Base-by-base conservation (phyloP, 2,888 invertebrate genomes). In the Apantesis nais region DNA sequence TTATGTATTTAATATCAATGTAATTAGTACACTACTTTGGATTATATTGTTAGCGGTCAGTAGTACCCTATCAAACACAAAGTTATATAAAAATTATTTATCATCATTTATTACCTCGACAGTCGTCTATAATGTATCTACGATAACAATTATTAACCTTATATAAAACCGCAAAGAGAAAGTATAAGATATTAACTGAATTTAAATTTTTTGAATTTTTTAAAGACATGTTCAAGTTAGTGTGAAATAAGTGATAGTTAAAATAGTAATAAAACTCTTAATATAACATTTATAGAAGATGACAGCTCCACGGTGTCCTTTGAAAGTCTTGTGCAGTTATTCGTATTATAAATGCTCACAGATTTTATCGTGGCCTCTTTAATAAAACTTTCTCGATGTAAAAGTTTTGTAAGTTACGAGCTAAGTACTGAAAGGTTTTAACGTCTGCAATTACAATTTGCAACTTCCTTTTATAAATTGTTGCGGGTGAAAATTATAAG, bases 321-420 rank as follows among this genome's bases (percentile, higher is more conserved):
- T 61, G 52, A 81, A 70, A 73, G 67, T 77, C 75, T 70, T 66
- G 67, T 73, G 73, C 75, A 81, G 72, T 79, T 75, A 68, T 74
- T 73, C 67, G 55, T 60, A 52, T 77, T 74, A 72, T 74, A 75
- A 74, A 81, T 72, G 77, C 65, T 69, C 34, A 52, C 65, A 75
- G 72, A 78, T 78, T 80, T 74, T 78, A 81, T 81, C 68, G 62
- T 14, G 29, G 61, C 62, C 66, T 41, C 63, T 74, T 73, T 75
- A 74, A 61, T 73, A 79, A n/a, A 81, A 77, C 68, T 74, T 73
- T 74, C 12, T 48, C 66, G 34, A 76, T 76, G 61, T 73, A 66
- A 70, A 70, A 70, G 70, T 70, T 70, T 70, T 62, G 16, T 62
- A 70, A 70, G 58, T 70, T 70, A 67, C 58, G 66, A 70, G 62